phyloP scores from a whole-genome alignment of 2,113 vertebrate species.

The Leptobrachium ailaonicum region DNA sequence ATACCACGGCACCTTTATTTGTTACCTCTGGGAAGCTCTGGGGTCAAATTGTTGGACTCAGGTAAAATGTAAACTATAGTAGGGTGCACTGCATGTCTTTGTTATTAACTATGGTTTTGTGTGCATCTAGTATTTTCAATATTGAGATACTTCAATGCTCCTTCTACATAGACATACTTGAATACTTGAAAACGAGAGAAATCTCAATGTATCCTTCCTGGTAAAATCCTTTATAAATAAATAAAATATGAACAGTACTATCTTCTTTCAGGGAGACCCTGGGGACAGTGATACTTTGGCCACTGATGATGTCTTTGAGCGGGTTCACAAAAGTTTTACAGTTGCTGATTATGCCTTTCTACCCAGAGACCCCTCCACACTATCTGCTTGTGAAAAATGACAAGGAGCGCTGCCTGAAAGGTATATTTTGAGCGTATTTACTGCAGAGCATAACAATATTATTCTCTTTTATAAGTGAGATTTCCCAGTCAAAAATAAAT shows the following conservation, averaged over 20 bases:
- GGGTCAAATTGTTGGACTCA: constrained; percentile 81
- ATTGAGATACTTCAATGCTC: no score
- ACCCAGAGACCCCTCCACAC: constrained; percentile 77
- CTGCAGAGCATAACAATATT: not conserved
- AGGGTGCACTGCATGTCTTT: no score
- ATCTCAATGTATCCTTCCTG: no score
- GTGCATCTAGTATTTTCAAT: no score
- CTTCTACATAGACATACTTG: no score
- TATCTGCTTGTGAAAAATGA: constrained; percentile 72
- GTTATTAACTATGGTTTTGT: no score
- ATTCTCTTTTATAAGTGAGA: no score
- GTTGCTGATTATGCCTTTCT: constrained; percentile 68
- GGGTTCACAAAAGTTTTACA: constrained; percentile 67
- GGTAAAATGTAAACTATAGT: constrained; percentile 58
- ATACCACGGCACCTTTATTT: constrained; percentile 67
- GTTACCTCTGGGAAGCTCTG: constrained; percentile 72
- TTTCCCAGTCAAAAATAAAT: no score
- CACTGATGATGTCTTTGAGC: constrained; percentile 69
- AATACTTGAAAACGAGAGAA: no score
- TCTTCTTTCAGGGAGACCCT: constrained; percentile 63
- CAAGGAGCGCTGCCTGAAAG: constrained; percentile 59
- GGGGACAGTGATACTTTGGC: constrained; percentile 65
- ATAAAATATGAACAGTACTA: not conserved
- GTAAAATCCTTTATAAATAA: no score
- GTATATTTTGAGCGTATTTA: constrained; percentile 51